These are phyloP conservation scores for Lepus oiostolus DNA, from an alignment of 2,797 vertebrate genomes.

Conservation along the genomic window DNA sequence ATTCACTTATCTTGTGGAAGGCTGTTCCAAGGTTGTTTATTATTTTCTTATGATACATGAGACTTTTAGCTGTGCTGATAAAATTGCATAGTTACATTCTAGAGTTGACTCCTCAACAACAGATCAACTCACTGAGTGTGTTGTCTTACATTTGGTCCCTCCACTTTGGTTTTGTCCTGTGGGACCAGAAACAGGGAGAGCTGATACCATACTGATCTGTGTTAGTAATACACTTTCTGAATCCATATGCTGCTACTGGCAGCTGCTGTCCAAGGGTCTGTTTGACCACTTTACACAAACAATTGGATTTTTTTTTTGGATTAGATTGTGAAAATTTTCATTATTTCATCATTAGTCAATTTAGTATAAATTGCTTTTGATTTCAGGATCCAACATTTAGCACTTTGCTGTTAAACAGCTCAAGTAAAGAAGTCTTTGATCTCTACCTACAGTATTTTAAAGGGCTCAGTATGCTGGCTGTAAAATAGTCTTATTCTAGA, in stretches of 20 bases:
- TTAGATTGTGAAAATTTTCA: constrained; percentile 29
- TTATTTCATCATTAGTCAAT: constrained; percentile 41
- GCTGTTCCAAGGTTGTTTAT: neutral
- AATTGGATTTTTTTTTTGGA: neutral
- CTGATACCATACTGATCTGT: neutral
- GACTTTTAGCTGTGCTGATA: neutral
- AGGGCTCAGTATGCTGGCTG: neutral
- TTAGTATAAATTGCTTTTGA: constrained; percentile 56
- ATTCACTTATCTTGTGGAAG: neutral
- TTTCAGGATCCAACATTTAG: constrained; percentile 30
- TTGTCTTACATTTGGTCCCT: constrained; percentile 29
- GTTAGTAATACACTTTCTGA: neutral
- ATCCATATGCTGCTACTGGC: neutral
- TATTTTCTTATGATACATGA: neutral
- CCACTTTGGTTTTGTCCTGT: constrained; percentile 30
- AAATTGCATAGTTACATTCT: neutral
- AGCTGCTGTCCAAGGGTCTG: neutral
- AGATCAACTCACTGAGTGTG: neutral
- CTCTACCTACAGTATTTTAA: constrained; percentile 22
- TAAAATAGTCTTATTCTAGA: constrained; percentile 51
- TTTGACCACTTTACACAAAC: constrained; percentile 19
- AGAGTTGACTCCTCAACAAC: neutral
- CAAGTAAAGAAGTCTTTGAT: neutral
- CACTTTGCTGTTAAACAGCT: constrained; percentile 31
- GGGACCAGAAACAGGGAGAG: neutral